Conservation (phyloP, 2,888 invertebrate species). For the Oligia strigilis region DNA sequence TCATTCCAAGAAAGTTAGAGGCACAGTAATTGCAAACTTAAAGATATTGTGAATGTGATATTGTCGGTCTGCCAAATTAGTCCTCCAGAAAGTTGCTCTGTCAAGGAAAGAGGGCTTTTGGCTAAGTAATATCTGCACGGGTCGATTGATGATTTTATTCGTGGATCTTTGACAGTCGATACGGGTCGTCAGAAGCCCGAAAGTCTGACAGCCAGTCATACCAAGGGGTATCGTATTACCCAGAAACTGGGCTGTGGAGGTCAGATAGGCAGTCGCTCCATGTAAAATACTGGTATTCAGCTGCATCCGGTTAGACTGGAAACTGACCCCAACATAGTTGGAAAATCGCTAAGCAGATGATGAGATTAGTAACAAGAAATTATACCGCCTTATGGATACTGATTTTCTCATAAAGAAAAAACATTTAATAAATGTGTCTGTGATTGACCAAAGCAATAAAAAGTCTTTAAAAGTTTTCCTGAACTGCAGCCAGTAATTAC, state of each 20-base stretch:
- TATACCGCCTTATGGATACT: neutral
- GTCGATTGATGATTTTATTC: too few relatives aligned
- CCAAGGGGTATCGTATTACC: too few relatives aligned
- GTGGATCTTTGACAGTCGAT: too few relatives aligned
- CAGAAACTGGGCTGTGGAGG: too few relatives aligned
- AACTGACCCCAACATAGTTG: too few relatives aligned
- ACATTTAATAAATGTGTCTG: neutral
- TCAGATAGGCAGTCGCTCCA: too few relatives aligned
- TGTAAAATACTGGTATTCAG: too few relatives aligned
- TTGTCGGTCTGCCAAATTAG: neutral
- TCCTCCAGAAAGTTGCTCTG: neutral
- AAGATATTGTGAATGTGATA: neutral
- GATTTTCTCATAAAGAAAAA: neutral
- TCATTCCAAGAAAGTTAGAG: neutral
- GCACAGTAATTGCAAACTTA: neutral
- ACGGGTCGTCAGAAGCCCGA: too few relatives aligned
- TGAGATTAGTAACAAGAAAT: neutral
- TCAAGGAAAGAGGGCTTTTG: neutral
- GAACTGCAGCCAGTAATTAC: neutral
- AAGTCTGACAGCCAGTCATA: too few relatives aligned
- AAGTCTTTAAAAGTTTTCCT: neutral
- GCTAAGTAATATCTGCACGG: too few relatives aligned
- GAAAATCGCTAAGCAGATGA: too few relatives aligned
- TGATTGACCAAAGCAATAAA: neutral
- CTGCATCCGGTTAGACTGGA: too few relatives aligned